phyloP scores from a whole-genome alignment of 2,797 vertebrate genomes.

The Champsocephalus gunnari region DNA sequence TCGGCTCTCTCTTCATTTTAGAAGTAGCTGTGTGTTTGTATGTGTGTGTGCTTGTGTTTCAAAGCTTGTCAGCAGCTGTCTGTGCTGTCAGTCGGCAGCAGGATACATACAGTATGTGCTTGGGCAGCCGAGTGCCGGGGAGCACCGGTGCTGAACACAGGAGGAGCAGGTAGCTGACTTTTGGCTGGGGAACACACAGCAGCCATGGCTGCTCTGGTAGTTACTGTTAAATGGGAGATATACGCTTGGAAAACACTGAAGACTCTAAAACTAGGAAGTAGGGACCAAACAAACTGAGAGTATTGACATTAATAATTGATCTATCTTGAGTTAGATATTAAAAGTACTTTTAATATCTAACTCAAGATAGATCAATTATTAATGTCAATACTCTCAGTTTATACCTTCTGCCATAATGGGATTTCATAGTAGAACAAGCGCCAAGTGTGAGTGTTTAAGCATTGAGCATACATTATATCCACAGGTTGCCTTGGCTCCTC shows the following conservation, averaged over 20 bases:
- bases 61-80: conserved; percentile 69
- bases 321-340: conserved; percentile 4
- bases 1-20: conserved; percentile 36
- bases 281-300: neutral
- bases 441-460: conserved; percentile 17
- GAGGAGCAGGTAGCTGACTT: conserved; percentile 36
- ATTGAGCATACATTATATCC: conserved; percentile 5
- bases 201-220: conserved; percentile 15
- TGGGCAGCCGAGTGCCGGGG: conserved; percentile 35
- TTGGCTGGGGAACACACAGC: conserved; percentile 26
- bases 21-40: conserved; percentile 40
- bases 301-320: neutral
- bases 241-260: neutral
- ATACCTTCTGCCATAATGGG: neutral
- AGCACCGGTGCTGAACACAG: conserved; percentile 34
- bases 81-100: conserved; percentile 67
- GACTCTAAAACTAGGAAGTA: conserved; percentile 11
- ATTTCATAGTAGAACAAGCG: conserved; percentile 11
- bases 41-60: conserved; percentile 47
- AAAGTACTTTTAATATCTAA: no score
- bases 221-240: conserved; percentile 26
- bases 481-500: conserved; percentile 12
- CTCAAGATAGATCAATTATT: no score
- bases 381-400: no score
- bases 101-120: conserved; percentile 51